A percentile compares a stretch with the other conserved stretches of the same genome.
Evolutionary conservation across 2,888 invertebrate genomes (phyloP).

Genomic region (Oligia fasciuncula): DNA sequence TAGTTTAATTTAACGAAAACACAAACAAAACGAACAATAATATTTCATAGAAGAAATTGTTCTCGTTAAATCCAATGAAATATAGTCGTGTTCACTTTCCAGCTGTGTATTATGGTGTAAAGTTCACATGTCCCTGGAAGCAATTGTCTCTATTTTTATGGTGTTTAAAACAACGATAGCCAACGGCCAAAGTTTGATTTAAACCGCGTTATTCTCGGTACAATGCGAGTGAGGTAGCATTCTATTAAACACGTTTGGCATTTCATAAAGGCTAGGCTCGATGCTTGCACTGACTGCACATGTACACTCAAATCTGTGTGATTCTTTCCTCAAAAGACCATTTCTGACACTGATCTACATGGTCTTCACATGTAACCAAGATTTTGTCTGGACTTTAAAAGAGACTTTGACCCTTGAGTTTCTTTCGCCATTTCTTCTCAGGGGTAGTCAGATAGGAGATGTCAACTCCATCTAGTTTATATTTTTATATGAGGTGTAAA

Average conservation of each 20-base stretch:
- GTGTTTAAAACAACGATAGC: conserved; percentile 4
- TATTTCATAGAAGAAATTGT: conserved; percentile 10
- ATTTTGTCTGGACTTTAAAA: neutral
- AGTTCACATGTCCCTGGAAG: conserved; percentile 50
- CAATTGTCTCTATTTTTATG: conserved; percentile 25
- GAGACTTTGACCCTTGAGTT: neutral
- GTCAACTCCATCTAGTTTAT: neutral
- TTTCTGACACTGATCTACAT: neutral
- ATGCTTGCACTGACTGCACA: neutral
- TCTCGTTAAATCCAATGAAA: conserved; percentile 35
- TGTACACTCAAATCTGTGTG: neutral
- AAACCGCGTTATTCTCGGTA: neutral
- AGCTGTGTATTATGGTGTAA: conserved; percentile 16
- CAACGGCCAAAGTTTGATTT: conserved; percentile 14
- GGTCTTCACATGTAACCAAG: neutral
- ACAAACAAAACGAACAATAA: neutral
- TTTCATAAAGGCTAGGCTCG: neutral
- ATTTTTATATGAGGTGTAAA: neutral
- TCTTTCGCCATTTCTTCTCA: neutral
- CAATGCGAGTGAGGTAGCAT: neutral
- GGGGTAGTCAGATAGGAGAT: neutral
- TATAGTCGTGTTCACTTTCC: conserved; percentile 18
- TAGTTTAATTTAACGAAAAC: neutral
- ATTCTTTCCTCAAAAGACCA: neutral
- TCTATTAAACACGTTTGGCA: neutral